Evolutionary conservation across 2,888 invertebrate species (phyloP).

Genomic region (Pediacus dermestoides): DNA sequence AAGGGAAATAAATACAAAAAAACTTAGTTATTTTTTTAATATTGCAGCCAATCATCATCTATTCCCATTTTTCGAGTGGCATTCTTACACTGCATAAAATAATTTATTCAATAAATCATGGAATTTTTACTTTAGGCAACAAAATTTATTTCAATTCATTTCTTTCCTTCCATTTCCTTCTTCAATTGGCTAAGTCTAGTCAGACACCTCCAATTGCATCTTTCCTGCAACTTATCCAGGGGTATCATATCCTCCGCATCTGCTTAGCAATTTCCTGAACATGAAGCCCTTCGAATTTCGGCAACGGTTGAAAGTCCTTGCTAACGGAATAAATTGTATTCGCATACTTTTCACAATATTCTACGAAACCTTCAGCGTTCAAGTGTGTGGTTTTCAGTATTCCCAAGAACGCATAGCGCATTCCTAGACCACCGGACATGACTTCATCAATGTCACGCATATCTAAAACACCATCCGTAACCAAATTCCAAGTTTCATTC

Average conservation of each 20-base stretch:
- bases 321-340: conserved; percentile 62
- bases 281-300: conserved; percentile 67
- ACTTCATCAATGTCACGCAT: conserved; percentile 89
- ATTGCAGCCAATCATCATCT: no score
- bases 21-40: no score
- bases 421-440: conserved; percentile 90
- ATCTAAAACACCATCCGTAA: conserved; percentile 77
- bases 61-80: no score
- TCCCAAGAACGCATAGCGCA: conserved; percentile 94
- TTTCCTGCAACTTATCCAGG: conserved; percentile 65
- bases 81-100: no score
- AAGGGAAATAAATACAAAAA: no score
- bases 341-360: conserved; percentile 61
- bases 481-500: conserved; percentile 87
- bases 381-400: conserved; percentile 91
- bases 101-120: no score
- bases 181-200: conserved; percentile 77
- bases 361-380: conserved; percentile 82
- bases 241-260: conserved; percentile 71
- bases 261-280: conserved; percentile 68
- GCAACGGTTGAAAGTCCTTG: conserved; percentile 70
- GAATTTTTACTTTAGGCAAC: no score
- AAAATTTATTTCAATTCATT: conserved; percentile 1
- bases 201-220: conserved; percentile 79
- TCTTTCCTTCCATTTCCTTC: conserved; percentile 58